These are phyloP conservation scores for Vireo griseus DNA, from an alignment of 2,797 vertebrate species.

Conservation along the genomic window DNA sequence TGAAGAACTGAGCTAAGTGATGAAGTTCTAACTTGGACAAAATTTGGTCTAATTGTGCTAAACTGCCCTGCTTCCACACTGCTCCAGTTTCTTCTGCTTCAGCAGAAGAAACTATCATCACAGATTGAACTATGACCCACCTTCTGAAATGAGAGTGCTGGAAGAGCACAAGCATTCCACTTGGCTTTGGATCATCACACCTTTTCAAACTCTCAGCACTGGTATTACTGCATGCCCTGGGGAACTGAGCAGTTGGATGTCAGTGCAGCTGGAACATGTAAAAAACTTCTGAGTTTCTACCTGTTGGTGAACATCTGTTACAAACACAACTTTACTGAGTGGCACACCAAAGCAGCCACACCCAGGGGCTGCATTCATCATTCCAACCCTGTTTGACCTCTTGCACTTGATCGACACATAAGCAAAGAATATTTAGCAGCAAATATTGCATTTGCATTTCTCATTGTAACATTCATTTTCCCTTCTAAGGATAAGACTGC, in stretches of 20 bases:
- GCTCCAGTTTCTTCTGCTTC: neutral
- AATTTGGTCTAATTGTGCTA: neutral
- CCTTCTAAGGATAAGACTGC: neutral
- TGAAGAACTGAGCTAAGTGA: neutral
- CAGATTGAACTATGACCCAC: neutral
- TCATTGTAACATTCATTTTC: neutral
- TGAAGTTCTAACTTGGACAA: neutral
- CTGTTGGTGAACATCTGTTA: neutral
- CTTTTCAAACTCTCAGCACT: neutral
- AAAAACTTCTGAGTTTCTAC: neutral
- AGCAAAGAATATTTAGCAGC: neutral
- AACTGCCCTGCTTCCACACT: neutral
- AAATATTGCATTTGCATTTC: neutral
- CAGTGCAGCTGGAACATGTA: neutral
- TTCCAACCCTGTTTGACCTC: neutral
- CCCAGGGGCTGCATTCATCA: neutral
- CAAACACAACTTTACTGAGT: neutral
- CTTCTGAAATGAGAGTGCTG: neutral
- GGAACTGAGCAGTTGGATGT: accelerated
- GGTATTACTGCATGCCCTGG: accelerated
- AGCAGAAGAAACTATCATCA: neutral
- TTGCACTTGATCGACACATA: neutral
- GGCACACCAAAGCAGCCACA: neutral
- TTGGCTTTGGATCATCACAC: neutral
- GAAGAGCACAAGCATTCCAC: neutral